Percentiles rank a stretch among this genome's conserved stretches.
phyloP scores from a whole-genome alignment of 1,140 invertebrate species.

The Cydia amplana region DNA sequence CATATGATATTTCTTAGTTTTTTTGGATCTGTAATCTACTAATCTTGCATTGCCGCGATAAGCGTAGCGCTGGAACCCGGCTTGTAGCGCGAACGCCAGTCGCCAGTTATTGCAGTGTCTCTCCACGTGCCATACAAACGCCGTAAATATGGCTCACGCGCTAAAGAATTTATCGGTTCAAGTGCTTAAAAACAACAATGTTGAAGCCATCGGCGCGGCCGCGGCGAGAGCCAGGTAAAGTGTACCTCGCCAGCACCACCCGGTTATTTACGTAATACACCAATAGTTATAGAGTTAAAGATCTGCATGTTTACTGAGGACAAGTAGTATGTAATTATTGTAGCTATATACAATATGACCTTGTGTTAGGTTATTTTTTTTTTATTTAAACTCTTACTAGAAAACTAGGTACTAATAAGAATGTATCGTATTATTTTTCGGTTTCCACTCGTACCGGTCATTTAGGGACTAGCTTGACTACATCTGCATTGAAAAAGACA shows the following conservation, averaged over 20 bases:
- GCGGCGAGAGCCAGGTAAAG: conserved; percentile 62
- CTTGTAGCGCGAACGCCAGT: background rate
- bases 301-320: conserved; percentile 1
- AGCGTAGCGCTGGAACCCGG: background rate
- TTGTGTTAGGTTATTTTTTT: conserved; percentile 1
- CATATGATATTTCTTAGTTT: conserved; percentile 24
- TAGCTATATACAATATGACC: background rate
- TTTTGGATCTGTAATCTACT: background rate
- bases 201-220: conserved; percentile 50
- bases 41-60: background rate
- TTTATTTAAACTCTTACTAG: background rate
- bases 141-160: conserved; percentile 58
- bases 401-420: background rate
- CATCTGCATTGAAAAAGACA: too few species aligned
- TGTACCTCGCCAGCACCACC: conserved; percentile 47
- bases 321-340: too few species aligned
- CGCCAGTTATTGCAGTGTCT: conserved; percentile 15
- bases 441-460: background rate
- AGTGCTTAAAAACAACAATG: conserved; percentile 65
- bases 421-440: background rate
- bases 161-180: conserved; percentile 65
- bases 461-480: background rate
- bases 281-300: conserved; percentile 1
- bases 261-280: conserved; percentile 62
- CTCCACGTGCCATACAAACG: conserved; percentile 36